phyloP scores from a whole-genome alignment of 2,113 vertebrate genomes.

The Burhinus bistriatus region DNA sequence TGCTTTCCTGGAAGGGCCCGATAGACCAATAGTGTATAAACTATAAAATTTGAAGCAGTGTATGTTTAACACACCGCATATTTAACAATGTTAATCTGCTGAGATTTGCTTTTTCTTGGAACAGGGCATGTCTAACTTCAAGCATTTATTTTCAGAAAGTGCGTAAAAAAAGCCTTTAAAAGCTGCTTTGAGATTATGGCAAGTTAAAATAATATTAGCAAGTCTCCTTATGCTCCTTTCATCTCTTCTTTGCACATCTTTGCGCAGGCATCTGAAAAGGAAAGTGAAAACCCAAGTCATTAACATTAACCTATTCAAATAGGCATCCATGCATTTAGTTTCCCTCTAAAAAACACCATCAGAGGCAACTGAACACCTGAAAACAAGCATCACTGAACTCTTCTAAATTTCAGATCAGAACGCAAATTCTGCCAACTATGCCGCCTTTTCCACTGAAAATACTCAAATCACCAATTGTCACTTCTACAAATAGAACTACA shows the following conservation, averaged over 20 bases:
- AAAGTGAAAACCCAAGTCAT: slow-evolving; percentile 44
- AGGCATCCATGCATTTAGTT: background rate
- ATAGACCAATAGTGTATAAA: slow-evolving; percentile 33
- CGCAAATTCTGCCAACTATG: background rate
- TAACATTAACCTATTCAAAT: background rate
- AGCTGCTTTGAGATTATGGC: slow-evolving; percentile 34
- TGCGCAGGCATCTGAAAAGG: slow-evolving; percentile 62
- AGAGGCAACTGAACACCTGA: background rate
- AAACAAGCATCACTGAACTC: background rate
- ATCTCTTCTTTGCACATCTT: slow-evolving; percentile 59
- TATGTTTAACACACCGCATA: slow-evolving; percentile 20
- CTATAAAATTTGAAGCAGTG: slow-evolving; percentile 55
- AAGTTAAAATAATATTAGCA: slow-evolving; percentile 14
- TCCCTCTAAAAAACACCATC: background rate
- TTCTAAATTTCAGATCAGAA: background rate
- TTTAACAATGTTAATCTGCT: slow-evolving; percentile 59
- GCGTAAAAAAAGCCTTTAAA: slow-evolving; percentile 4
- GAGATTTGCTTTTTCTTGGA: slow-evolving; percentile 61
- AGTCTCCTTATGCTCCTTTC: background rate
- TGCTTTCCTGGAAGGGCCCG: slow-evolving; percentile 61
- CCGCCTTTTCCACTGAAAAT: background rate
- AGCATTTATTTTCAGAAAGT: slow-evolving; percentile 32
- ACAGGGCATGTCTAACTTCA: background rate
- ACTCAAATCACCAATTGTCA: background rate
- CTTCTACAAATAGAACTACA: background rate